Conservation (phyloP, 1,140 invertebrate species). For the Euura lappo region DNA sequence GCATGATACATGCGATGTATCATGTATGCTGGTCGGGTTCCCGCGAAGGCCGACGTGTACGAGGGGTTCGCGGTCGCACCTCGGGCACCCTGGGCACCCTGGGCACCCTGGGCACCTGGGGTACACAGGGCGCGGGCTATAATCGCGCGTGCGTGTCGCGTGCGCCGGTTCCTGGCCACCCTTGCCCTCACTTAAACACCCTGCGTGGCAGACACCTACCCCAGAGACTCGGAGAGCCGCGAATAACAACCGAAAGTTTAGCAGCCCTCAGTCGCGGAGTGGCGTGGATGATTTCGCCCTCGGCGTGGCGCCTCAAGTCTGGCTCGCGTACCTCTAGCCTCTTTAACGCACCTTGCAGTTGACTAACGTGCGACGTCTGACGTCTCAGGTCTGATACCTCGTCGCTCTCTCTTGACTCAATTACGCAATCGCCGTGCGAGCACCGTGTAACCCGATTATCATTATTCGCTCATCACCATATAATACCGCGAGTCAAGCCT, state of each 20-base stretch:
- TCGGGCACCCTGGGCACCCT: not conserved
- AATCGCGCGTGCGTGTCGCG: conserved; percentile 6
- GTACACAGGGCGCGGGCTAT: not conserved
- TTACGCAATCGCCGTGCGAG: not conserved
- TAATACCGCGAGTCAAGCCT: too few species aligned
- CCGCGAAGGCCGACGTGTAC: not conserved
- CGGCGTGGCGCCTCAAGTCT: not conserved
- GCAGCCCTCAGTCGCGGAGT: not conserved
- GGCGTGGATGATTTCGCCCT: not conserved
- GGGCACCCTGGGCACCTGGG: too few species aligned
- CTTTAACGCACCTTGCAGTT: not conserved
- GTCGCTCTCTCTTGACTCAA: not conserved
- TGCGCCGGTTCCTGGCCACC: not conserved
- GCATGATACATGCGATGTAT: too few species aligned
- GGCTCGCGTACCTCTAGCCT: too few species aligned
- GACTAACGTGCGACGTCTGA: conserved; percentile 19
- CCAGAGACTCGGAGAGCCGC: not conserved
- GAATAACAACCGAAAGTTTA: not conserved
- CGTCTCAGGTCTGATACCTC: conserved; percentile 5
- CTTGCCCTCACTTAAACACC: not conserved
- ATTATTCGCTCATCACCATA: not conserved
- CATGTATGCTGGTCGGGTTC: too few species aligned
- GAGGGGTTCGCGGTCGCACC: not conserved
- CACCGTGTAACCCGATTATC: not conserved
- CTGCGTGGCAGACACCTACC: not conserved